Evolutionary conservation across 2,113 vertebrate genomes (phyloP), one percentile per base, ranked within the genome.

Genomic region (Proterorhinus semilunaris): DNA sequence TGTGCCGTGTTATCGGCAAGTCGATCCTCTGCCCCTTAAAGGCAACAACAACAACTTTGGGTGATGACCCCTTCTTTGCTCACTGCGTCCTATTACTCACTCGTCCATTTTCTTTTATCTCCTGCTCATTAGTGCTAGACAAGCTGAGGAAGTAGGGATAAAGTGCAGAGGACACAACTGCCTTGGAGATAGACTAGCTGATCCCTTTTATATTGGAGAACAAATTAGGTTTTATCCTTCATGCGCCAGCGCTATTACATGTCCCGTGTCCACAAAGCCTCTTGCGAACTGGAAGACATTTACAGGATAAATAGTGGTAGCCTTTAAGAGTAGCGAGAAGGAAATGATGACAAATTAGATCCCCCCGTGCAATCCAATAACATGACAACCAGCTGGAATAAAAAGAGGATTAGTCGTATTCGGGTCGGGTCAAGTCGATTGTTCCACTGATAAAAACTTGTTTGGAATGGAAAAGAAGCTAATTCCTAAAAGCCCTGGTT

Each of bases 61-160:
- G 27, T 76, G 51, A 43, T 74, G 76, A 79, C 70, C 72, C 52
- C 65, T 69, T 75, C 57, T 36, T 77, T 45, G 27, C 46, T 8
- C 51, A 51, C 52, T 66, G 27, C 64, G 69, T 71, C 75, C 64
- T 61, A 66, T 79, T 83, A 69, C 65, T 70, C 66, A 42, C 62
- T 45, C 48, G 36, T 16, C n/a, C 8, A 10, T 69, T 77, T 52
- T 52, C 47, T 63, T 63, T 63, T 63, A 48, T 27, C 49, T 69
- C 46, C 13, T 9, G 53, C 64, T 81, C 61, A 83, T 88, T 83
- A 76, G 48, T 52, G 36, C 71, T 73, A 71, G 71, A 84, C 55
- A 71, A 61, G 69, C 62, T 75, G 70, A 82, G 71, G n/a, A 73
- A 73, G 70, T 58, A 69, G 53, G 55, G 61, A 71, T 58, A 62